Evolutionary conservation across 2,888 invertebrate genomes (phyloP).

Genomic region (Tetanocera ferruginea): DNA sequence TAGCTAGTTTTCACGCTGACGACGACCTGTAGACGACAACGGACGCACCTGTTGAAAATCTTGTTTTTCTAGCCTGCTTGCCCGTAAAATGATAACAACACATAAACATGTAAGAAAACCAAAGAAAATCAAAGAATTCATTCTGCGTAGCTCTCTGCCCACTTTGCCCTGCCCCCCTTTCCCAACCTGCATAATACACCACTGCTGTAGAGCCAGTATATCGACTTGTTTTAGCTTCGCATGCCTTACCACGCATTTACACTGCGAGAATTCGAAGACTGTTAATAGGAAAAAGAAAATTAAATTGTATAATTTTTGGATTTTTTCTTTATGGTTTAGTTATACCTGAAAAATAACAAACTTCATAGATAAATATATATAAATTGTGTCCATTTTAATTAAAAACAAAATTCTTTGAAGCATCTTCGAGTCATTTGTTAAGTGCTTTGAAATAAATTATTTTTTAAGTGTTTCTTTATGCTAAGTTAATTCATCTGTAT

Average conservation of each 20-base stretch:
- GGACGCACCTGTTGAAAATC: slow-evolving; percentile 67
- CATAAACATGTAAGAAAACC: neutral
- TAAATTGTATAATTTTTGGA: neutral
- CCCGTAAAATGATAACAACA: slow-evolving; percentile 8
- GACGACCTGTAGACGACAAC: slow-evolving; percentile 15
- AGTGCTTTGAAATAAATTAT: too few relatives aligned
- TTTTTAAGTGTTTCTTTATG: too few relatives aligned
- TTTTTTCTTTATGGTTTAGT: too few relatives aligned
- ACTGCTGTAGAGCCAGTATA: neutral
- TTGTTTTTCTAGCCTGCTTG: slow-evolving; percentile 53
- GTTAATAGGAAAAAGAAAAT: neutral
- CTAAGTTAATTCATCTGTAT: too few relatives aligned
- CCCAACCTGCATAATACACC: neutral
- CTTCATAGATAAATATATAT: too few relatives aligned
- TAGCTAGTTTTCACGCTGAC: slow-evolving; percentile 12
- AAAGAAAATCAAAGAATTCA: slow-evolving; percentile 35
- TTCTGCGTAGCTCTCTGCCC: neutral
- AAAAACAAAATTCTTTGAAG: too few relatives aligned
- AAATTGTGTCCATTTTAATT: too few relatives aligned
- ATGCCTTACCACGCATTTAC: neutral
- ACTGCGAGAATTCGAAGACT: neutral
- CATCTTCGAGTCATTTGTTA: too few relatives aligned
- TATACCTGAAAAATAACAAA: too few relatives aligned
- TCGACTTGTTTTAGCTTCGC: neutral
- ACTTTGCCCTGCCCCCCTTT: neutral